phyloP scores from a whole-genome alignment of 2,797 vertebrate genomes.

The Heteromormyrus szaboi region DNA sequence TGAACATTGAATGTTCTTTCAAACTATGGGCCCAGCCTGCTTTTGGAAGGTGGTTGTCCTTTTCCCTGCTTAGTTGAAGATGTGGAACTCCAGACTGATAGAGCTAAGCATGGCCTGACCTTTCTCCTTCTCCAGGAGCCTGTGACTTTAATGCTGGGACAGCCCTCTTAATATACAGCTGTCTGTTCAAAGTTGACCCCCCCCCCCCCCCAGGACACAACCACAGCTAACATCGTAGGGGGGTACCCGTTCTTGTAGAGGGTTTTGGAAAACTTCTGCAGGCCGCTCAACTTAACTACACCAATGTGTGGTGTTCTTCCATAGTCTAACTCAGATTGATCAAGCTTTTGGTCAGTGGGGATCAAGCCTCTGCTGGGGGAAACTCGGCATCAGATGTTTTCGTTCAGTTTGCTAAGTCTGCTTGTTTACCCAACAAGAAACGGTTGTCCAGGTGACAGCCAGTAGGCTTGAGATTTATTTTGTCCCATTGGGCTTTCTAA shows the following conservation, averaged over 20 bases:
- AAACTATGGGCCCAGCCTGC: background rate
- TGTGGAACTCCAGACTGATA: background rate
- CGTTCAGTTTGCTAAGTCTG: background rate
- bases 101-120: background rate
- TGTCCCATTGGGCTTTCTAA: background rate
- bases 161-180: background rate
- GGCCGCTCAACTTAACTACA: background rate
- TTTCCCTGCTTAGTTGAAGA: background rate
- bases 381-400: background rate
- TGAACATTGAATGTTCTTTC: background rate
- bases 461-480: background rate
- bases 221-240: background rate
- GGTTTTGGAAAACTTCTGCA: background rate
- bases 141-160: background rate
- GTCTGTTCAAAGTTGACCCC: background rate
- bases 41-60: background rate
- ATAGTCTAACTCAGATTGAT: background rate
- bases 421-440: constrained; percentile 1
- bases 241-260: background rate
- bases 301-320: background rate
- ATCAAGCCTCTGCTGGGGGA: background rate
- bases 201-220: background rate
- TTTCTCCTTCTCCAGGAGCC: background rate
- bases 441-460: background rate
- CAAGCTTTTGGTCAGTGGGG: background rate